A percentile compares a stretch with the other conserved stretches of the same genome.
phyloP scores from a whole-genome alignment of 2,797 vertebrate species.

The Vultur gryphus region DNA sequence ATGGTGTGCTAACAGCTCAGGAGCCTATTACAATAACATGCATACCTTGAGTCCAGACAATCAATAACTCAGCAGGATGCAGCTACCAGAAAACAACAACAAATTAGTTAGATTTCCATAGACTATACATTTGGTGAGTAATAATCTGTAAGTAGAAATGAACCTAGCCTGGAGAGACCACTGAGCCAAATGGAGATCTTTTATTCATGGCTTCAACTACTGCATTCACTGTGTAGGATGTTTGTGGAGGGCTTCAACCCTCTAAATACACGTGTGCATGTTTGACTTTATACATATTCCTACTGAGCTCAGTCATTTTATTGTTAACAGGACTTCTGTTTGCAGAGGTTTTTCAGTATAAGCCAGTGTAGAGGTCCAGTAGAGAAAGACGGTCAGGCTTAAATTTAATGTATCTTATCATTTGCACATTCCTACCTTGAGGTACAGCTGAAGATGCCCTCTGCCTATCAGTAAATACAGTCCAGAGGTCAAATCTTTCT shows the following conservation, averaged over 20 bases:
- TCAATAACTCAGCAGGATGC: slow-evolving; percentile 37
- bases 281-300: not conserved
- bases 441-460: not conserved
- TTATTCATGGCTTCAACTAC: slow-evolving; percentile 28
- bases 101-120: slow-evolving; percentile 49
- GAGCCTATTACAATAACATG: slow-evolving; percentile 41
- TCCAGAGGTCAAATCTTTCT: slow-evolving; percentile 3
- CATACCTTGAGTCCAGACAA: slow-evolving; percentile 26
- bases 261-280: not conserved
- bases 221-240: not conserved
- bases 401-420: not conserved
- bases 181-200: slow-evolving; percentile 30
- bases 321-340: not conserved
- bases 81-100: slow-evolving; percentile 50
- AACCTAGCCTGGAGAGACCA: slow-evolving; percentile 21
- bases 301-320: not conserved
- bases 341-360: not conserved
- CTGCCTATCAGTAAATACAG: not conserved
- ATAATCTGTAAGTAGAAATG: slow-evolving; percentile 39
- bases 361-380: not conserved
- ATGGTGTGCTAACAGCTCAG: slow-evolving; percentile 31
- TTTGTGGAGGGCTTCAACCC: not conserved
- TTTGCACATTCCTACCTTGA: not conserved
- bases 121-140: slow-evolving; percentile 34
- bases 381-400: not conserved